Conservation (phyloP, 2,113 vertebrate species). For the Leptodactylus fuscus region DNA sequence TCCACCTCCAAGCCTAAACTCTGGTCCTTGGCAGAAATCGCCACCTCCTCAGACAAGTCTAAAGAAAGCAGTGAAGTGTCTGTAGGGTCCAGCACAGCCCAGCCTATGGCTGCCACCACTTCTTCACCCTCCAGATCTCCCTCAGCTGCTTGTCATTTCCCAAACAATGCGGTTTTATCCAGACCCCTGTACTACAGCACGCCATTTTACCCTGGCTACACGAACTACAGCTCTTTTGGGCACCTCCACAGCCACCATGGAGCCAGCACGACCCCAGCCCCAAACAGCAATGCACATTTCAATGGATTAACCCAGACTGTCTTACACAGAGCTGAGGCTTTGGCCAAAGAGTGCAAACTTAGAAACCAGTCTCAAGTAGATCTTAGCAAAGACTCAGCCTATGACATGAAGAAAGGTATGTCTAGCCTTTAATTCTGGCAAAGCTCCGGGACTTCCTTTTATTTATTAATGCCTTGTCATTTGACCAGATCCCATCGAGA, state of each 20-base stretch:
- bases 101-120: slow-evolving; percentile 72
- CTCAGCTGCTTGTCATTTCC: slow-evolving; percentile 84
- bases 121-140: slow-evolving; percentile 87
- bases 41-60: slow-evolving; percentile 93
- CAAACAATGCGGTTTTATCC: slow-evolving; percentile 88
- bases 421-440: slow-evolving; percentile 96
- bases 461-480: slow-evolving; percentile 79
- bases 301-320: slow-evolving; percentile 99
- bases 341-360: slow-evolving; percentile 94
- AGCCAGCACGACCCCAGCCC: slow-evolving; percentile 77
- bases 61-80: slow-evolving; percentile 78
- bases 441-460: slow-evolving; percentile 66
- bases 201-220: slow-evolving; percentile 96
- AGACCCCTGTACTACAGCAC: slow-evolving; percentile 95
- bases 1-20: slow-evolving; percentile 91
- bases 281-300: slow-evolving; percentile 81
- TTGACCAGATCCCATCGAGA: slow-evolving; percentile 75
- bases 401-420: slow-evolving; percentile 99
- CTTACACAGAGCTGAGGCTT: slow-evolving; percentile 93
- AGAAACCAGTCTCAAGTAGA: slow-evolving; percentile 94
- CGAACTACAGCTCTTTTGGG: slow-evolving; percentile 98
- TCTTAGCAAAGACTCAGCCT: slow-evolving; percentile 97
- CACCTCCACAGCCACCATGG: slow-evolving; percentile 90
- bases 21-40: slow-evolving; percentile 95
- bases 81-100: slow-evolving; percentile 73